Percentiles rank a stretch among this genome's conserved stretches.
Evolutionary conservation across 2,797 vertebrate species (phyloP).

Genomic region (Peromyscus nudipes): DNA sequence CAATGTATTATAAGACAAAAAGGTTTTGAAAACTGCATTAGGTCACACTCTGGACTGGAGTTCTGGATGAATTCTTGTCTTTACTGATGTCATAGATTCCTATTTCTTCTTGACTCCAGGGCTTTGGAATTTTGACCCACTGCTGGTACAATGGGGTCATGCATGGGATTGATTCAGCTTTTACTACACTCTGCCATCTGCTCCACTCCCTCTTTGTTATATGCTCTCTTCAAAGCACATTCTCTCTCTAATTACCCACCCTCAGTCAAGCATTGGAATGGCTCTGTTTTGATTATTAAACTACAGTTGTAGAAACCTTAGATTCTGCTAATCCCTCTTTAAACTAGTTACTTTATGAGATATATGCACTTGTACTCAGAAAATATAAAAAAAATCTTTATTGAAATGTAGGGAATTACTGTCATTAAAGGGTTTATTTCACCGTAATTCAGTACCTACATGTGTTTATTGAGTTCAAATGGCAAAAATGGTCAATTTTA

Average conservation of each 20-base stretch:
- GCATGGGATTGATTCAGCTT: slow-evolving; percentile 25
- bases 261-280: slow-evolving; percentile 43
- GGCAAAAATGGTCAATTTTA: slow-evolving; percentile 1
- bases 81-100: background rate
- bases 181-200: slow-evolving; percentile 18
- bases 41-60: background rate
- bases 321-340: slow-evolving; percentile 77
- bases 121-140: slow-evolving; percentile 15
- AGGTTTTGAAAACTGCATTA: background rate
- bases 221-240: background rate
- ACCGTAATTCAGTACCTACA: slow-evolving; percentile 55
- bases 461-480: slow-evolving; percentile 51
- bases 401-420: slow-evolving; percentile 65
- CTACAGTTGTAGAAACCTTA: slow-evolving; percentile 73
- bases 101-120: background rate
- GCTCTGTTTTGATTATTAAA: slow-evolving; percentile 77
- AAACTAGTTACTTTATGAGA: slow-evolving; percentile 73
- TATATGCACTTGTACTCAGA: slow-evolving; percentile 49
- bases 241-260: background rate
- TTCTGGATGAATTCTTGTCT: background rate
- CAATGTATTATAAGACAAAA: background rate
- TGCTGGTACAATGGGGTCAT: background rate
- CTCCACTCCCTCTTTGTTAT: background rate
- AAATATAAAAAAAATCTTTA: slow-evolving; percentile 67
- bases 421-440: slow-evolving; percentile 65